Evolutionary conservation across 1,140 invertebrate species (phyloP), one percentile per base, ranked within the genome.

Genomic region (Drosophila bocqueti): DNA sequence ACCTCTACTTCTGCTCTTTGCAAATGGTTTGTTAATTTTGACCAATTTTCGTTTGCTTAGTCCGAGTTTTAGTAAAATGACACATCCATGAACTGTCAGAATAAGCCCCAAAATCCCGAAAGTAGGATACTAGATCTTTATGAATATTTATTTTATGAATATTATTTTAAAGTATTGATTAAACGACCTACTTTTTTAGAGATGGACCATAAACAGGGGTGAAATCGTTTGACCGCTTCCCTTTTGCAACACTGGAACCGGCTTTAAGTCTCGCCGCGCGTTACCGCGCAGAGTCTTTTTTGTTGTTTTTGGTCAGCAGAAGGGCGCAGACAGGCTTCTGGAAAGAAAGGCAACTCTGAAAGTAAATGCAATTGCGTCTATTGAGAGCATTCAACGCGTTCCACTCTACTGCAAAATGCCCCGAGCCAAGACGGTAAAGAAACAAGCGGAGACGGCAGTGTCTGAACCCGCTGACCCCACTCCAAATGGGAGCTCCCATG

Each of bases 201-300:
- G 52, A 15, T 16, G 52, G 18, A 21, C 16, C 26, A 42, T 2
- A 57, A 31, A 11, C 11, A 11, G 62, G 21, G 54, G 11, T 60
- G 26, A 55, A 29, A 61, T 10, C 34, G 21, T 38, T 62, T n/a
- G 10, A 34, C 10, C 21, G 10, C 1, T 15, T 16, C 0, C 18
- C 5, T 34, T 61, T 61, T 29, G 2, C 24, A 67, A n/a, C 29
- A 46, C 55, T 52, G 2, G n/a, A 52, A 45, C 81, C 76, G 81
- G 81, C 81, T 80, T 50, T 31, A 67, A n/a, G 45, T 62, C 46
- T 59, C 61, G 61, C 67, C 79, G 81, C 52, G 80, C 65, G 65
- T 84, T 84, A 66, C 81, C 81, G 81, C 81, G 81, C 81, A 84
- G 76, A 49, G 50, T 64, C 76, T 60, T 71, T 59, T 82, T 75